Evolutionary conservation across 2,797 vertebrate genomes (phyloP).

Genomic region (Streptopelia turtur): DNA sequence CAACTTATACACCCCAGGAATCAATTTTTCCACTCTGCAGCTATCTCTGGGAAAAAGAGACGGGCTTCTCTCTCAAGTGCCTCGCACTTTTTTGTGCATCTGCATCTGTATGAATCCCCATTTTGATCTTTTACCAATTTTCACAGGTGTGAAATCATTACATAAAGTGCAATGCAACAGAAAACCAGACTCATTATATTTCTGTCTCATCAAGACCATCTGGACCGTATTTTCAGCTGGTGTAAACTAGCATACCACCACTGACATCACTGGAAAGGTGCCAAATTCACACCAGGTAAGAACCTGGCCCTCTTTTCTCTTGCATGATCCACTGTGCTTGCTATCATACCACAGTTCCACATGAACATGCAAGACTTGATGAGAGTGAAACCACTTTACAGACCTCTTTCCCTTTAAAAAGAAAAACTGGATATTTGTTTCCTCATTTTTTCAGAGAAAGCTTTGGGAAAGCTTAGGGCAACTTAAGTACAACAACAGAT

Average conservation of each 20-base stretch:
- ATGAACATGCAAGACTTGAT: rapidly evolving
- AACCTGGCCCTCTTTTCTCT: neutral
- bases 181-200: neutral
- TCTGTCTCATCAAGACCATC: neutral
- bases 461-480: neutral
- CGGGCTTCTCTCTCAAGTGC: neutral
- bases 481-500: neutral
- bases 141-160: neutral
- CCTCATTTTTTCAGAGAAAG: neutral
- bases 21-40: neutral
- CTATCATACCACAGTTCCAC: neutral
- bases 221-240: neutral
- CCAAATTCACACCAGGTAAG: neutral
- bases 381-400: neutral
- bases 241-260: neutral
- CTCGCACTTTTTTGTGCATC: neutral
- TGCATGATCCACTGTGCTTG: rapidly evolving
- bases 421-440: neutral
- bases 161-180: neutral
- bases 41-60: neutral
- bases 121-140: neutral
- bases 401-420: neutral
- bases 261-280: neutral
- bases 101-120: neutral
- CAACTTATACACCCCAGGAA: neutral